Conservation (phyloP, 2,888 invertebrate genomes). For the Cryptus viduatorius region DNA sequence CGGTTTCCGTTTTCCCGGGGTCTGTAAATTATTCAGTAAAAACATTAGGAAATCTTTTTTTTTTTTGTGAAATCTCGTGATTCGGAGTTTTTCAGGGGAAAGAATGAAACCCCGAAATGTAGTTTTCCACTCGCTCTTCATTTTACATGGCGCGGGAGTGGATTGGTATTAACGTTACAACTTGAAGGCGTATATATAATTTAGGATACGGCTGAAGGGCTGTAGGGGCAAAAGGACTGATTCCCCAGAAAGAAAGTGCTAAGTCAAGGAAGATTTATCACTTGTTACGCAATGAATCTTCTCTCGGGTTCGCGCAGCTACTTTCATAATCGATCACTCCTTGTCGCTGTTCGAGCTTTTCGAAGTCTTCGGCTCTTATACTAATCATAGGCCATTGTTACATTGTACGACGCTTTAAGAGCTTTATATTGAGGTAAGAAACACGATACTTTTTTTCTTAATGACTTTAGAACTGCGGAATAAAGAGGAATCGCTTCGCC, state of each 20-base stretch:
- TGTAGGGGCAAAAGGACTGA: background rate
- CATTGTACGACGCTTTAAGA: background rate
- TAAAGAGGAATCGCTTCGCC: background rate
- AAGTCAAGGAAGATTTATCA: constrained; percentile 35
- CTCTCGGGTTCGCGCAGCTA: background rate
- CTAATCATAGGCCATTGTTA: constrained; percentile 4
- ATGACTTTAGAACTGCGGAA: background rate
- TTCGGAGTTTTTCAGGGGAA: no score
- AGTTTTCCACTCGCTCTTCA: no score
- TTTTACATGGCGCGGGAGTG: no score
- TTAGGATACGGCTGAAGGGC: background rate
- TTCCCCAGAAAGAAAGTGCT: constrained; percentile 8
- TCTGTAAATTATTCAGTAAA: no score
- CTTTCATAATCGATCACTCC: constrained; percentile 21
- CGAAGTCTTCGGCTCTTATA: background rate
- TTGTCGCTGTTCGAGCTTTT: background rate
- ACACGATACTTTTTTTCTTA: background rate
- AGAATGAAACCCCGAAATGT: no score
- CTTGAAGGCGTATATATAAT: no score
- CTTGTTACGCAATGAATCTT: constrained; percentile 18
- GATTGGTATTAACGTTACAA: no score
- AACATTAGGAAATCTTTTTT: no score
- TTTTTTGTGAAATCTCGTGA: no score
- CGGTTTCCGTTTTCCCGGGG: no score
- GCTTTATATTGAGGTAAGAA: background rate